Percentiles rank a stretch among this genome's conserved stretches.
phyloP scores from a whole-genome alignment of 2,888 invertebrate species.

The Lasioglossum vierecki region DNA sequence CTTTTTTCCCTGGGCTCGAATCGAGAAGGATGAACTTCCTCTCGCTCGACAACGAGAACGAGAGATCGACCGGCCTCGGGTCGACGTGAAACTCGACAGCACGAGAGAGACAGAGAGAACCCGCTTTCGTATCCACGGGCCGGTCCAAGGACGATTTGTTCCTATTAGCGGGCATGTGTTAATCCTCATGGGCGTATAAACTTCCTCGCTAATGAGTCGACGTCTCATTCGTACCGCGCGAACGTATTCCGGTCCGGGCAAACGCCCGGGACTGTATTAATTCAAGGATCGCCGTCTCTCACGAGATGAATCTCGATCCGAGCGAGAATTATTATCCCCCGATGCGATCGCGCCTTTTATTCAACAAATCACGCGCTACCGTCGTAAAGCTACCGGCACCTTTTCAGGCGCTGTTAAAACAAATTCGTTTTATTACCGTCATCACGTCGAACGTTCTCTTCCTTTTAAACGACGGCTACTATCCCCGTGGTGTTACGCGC shows the following conservation, averaged over 20 bases:
- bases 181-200: constrained; percentile 59
- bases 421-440: constrained; percentile 48
- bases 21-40: not conserved
- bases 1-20: not conserved
- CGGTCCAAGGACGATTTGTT: constrained; percentile 62
- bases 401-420: constrained; percentile 15
- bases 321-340: constrained; percentile 39
- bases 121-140: constrained; percentile 36
- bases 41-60: not conserved
- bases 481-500: not conserved
- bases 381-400: constrained; percentile 41
- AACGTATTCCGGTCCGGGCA: constrained; percentile 33
- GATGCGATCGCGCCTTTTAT: constrained; percentile 38
- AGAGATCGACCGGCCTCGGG: not conserved
- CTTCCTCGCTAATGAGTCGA: constrained; percentile 62
- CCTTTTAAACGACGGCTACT: not conserved
- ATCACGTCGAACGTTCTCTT: constrained; percentile 13
- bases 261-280: constrained; percentile 39
- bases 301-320: constrained; percentile 31
- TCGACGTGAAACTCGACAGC: constrained; percentile 11
- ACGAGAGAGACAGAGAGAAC: not conserved
- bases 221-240: constrained; percentile 42
- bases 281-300: constrained; percentile 29
- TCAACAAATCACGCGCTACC: constrained; percentile 44
- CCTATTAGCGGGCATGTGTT: constrained; percentile 61